Evolutionary conservation across 2,113 vertebrate species (phyloP).

Genomic region (Mustelus asterias): DNA sequence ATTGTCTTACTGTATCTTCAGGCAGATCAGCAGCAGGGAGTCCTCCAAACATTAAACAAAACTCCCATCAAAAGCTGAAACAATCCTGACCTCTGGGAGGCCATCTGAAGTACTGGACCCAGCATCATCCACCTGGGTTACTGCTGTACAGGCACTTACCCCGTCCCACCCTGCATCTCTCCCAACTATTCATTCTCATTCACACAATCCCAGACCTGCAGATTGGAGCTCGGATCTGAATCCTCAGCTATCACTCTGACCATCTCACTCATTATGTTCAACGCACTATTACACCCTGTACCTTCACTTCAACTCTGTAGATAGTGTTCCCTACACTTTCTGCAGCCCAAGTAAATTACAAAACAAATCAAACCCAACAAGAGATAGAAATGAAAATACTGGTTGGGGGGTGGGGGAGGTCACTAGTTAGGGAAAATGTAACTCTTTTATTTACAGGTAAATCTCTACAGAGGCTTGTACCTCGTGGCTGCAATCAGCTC

Average conservation of each 20-base stretch:
- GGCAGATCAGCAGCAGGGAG: neutral
- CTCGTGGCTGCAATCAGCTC: no score
- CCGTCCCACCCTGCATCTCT: neutral
- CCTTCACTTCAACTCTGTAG: neutral
- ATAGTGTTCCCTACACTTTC: neutral
- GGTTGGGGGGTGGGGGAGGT: no score
- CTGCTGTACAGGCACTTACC: neutral
- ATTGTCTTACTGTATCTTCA: neutral
- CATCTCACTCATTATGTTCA: neutral
- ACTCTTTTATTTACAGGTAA: no score
- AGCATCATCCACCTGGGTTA: neutral
- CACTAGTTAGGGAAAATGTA: no score
- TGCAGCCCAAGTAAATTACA: neutral
- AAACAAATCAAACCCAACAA: neutral
- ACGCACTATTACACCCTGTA: neutral
- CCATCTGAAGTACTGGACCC: neutral
- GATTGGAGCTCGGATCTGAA: neutral
- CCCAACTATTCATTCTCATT: neutral
- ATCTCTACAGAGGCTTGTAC: no score
- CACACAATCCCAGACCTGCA: neutral
- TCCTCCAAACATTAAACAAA: neutral
- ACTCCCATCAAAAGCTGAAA: neutral
- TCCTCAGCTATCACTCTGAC: neutral
- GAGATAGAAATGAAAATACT: neutral
- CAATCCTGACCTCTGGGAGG: neutral